Base-by-base conservation (phyloP, 2,888 invertebrate genomes). In the Drosophila demipolita region DNA sequence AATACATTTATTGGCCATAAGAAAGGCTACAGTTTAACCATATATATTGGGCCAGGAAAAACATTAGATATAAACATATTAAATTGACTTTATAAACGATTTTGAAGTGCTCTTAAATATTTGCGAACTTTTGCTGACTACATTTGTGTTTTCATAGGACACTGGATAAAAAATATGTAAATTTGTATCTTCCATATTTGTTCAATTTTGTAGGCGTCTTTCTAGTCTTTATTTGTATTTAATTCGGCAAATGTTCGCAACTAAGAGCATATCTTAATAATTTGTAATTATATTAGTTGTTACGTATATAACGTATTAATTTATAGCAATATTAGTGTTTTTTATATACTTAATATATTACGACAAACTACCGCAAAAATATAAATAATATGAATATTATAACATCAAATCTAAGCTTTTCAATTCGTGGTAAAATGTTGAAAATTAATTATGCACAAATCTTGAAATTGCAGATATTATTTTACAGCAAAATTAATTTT, bases 1-100 rank as follows among this genome's bases (percentile, higher is more conserved):
- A n/a, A 32, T 53, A 55, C 36, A 57, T 66, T 53, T 49, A 48
- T 49, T 60, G 53, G 53, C 23, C 8, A 36, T 15, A 35, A 17
- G 8, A 40, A 50, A 35, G 66, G 38, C 48, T 64, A 32, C 29
- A 36, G 45, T 45, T 48, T 33, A 38, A 20, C 45, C 29, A 57
- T 63, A 45, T 64, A 71, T 53, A 61, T 68, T 81, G 87, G 87
- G 87, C 82, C 87, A 82, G 82, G 67, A 62, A 63, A 65, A 17
- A 62, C 23, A 45, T 15, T 4, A 23, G 15, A 23, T 23, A 23
- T 45, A 17, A 54, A 38, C 4, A 20, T 32, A 49, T 62, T 36
- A 68, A 59, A 67, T 74, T 67, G 62, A 74, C 45, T 63, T 55
- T 23, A 17, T 23, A 26, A 45, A 8, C 45, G 17, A 58, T 50